Conservation (phyloP, 2,113 vertebrate species). For the Malurus melanocephalus region DNA sequence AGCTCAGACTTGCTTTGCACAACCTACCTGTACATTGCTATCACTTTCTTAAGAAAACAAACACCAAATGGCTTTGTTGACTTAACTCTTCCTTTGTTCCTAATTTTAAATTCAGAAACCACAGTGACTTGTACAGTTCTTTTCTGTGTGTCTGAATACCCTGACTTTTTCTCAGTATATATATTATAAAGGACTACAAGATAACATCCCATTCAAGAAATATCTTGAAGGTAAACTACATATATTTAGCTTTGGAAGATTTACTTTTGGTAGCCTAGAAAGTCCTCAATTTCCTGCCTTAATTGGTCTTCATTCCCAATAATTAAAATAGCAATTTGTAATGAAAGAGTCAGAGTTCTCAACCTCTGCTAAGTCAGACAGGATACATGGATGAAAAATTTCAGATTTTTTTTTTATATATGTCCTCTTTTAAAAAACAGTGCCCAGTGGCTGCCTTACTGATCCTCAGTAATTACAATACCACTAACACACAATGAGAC, state of each 20-base stretch:
- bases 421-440: not conserved
- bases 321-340: not conserved
- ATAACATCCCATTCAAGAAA: not conserved
- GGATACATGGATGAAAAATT: not conserved
- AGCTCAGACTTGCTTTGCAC: not conserved
- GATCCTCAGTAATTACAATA: not conserved
- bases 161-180: not conserved
- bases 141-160: not conserved
- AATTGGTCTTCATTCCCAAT: not conserved
- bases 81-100: not conserved
- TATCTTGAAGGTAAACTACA: not conserved
- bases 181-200: not conserved
- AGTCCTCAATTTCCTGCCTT: not conserved
- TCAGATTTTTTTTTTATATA: not conserved
- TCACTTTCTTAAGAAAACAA: not conserved
- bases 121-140: not conserved
- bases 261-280: not conserved
- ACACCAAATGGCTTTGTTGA: not conserved
- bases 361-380: not conserved
- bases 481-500: not conserved
- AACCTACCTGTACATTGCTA: not conserved
- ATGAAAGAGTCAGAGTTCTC: too few species aligned
- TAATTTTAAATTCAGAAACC: not conserved
- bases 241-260: not conserved
- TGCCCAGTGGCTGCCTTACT: not conserved